Base-by-base conservation (phyloP, 2,113 vertebrate species). In the Toxostoma redivivum region DNA sequence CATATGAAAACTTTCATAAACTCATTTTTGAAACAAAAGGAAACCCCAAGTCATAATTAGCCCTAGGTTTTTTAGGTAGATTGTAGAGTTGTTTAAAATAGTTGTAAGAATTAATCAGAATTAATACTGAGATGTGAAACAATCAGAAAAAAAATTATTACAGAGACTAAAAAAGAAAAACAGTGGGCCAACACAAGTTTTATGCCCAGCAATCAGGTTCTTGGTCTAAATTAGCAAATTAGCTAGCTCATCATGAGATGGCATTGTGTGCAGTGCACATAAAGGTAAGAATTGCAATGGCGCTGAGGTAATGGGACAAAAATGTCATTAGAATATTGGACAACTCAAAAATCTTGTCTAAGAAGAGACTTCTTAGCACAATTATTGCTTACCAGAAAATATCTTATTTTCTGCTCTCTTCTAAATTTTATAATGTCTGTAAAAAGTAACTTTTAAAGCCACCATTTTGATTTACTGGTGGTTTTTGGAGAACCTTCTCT, bases 161-260 rank as follows among this genome's bases (percentile, higher is more conserved):
- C 31, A 76, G 76, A 95, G 54, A 81, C 33, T 44, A 81, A 35
- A 80, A 96, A 24, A 51, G 11, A 44, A 80, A 92, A 89, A 40
- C 14, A 88, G 13, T 50, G 8, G 48, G 48, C 15, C 48, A 28
- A 51, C 9, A 8, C 28, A 42, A 47, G 11, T 21, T 30, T 76
- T 58, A 53, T 35, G 11, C 40, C 47, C 24, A 85, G 40, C 22
- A 92, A 12, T 18, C n/a, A 81, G 56, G 57, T 66, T 57, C 15
- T 85, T 31, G 6, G 10, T 82, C 92, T 91, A 95, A 96, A 95
- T 74, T 90, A 90, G 2, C 7, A 95, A 96, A 95, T 74, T 90
- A 90, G 2, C 7, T 53, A 83, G 31, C 13, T 87, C 16, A 69
- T 60, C 4, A 18, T 77, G 14, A 95, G 27, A 73, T 21, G 21